Conservation (phyloP, 2,888 invertebrate species). For the Athalia rosae region DNA sequence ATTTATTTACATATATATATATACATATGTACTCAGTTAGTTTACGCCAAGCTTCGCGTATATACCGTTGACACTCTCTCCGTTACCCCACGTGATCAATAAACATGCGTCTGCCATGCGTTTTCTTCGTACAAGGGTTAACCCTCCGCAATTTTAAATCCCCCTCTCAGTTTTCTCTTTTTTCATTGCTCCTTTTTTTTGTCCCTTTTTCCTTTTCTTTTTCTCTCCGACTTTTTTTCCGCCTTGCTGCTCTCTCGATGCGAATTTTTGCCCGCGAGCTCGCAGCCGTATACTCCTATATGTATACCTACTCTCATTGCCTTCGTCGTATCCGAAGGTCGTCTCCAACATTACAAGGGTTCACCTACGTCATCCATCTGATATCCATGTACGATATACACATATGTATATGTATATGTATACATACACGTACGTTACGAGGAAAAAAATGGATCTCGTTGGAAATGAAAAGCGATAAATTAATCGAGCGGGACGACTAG, state of each 20-base stretch:
- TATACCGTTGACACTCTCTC: constrained; percentile 34
- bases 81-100: constrained; percentile 23
- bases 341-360: no score
- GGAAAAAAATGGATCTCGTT: no score
- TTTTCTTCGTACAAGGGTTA: constrained; percentile 40
- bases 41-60: background rate
- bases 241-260: background rate
- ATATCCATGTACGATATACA: no score
- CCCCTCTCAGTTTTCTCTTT: background rate
- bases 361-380: no score
- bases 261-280: background rate
- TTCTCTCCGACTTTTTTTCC: background rate
- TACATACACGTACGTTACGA: no score
- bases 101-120: constrained; percentile 31
- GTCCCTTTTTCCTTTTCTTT: background rate
- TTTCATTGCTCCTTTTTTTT: constrained; percentile 46
- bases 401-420: no score
- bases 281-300: no score
- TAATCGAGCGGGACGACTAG: no score
- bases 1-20: no score
- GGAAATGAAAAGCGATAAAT: no score
- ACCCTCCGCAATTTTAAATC: background rate
- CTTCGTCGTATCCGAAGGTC: background rate
- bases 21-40: no score
- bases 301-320: background rate